phyloP scores from a whole-genome alignment of 2,797 vertebrate species.

The Champsocephalus gunnari region DNA sequence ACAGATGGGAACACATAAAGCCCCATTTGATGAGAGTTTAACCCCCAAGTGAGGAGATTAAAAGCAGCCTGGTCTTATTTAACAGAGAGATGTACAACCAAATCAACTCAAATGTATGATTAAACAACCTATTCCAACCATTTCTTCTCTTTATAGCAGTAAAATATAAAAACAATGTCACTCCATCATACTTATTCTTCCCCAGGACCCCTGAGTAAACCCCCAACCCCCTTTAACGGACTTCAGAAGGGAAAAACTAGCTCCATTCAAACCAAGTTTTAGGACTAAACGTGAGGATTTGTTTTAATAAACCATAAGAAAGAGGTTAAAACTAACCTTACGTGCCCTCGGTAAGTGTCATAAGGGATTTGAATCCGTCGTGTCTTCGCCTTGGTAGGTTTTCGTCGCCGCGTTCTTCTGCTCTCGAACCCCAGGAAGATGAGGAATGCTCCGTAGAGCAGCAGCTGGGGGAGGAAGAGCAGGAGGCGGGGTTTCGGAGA shows the following conservation, averaged over 20 bases:
- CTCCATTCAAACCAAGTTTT: slow-evolving; percentile 16
- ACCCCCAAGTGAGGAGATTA: slow-evolving; percentile 5
- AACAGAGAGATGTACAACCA: not conserved
- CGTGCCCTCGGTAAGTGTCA: slow-evolving; percentile 51
- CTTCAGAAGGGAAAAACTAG: not conserved
- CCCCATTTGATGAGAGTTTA: not conserved
- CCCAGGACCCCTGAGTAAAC: slow-evolving; percentile 2
- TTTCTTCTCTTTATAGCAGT: fast-evolving
- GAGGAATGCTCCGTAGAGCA: slow-evolving; percentile 59
- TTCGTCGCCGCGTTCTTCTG: slow-evolving; percentile 31
- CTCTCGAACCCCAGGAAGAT: slow-evolving; percentile 32
- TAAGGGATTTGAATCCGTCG: slow-evolving; percentile 42
- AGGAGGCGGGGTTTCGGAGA: slow-evolving; percentile 1
- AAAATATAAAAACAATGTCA: not conserved
- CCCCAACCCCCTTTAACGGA: slow-evolving; percentile 23
- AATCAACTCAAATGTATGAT: not conserved
- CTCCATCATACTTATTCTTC: not conserved
- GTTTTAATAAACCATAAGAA: not conserved
- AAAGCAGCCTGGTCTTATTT: not conserved
- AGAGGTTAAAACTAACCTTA: slow-evolving; percentile 29
- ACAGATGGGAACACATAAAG: not conserved
- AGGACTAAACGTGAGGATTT: not conserved
- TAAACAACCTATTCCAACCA: not conserved
- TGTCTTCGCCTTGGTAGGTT: slow-evolving; percentile 14
- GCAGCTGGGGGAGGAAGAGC: slow-evolving; percentile 16